Conservation (phyloP, 2,113 vertebrate species). For the Leucopsar rothschildi region DNA sequence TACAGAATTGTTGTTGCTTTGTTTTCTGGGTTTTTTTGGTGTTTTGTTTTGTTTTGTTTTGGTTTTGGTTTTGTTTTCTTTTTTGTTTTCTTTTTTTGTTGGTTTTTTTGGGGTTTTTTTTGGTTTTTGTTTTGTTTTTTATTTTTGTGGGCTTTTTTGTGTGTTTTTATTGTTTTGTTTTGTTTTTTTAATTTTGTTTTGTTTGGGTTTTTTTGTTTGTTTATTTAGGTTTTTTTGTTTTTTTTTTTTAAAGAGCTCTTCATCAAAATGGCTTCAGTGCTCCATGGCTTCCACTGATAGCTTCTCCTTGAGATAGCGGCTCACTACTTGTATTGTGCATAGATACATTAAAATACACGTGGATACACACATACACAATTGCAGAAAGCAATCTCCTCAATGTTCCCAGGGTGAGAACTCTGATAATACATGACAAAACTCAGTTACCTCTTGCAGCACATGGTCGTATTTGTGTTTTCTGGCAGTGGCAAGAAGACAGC, state of each 20-base stretch:
- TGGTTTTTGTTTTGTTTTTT: too few relatives aligned
- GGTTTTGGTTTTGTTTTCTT: too few relatives aligned
- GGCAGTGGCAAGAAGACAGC: accelerated
- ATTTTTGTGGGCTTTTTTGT: too few relatives aligned
- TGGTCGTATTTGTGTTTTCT: not conserved
- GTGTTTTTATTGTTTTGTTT: too few relatives aligned
- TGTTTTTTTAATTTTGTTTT: not conserved
- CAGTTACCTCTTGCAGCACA: not conserved
- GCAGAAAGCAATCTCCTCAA: not conserved
- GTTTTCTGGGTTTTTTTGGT: not conserved
- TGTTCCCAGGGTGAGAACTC: not conserved
- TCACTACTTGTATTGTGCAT: not conserved
- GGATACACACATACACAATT: not conserved
- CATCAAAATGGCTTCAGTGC: not conserved
- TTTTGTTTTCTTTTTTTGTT: too few relatives aligned
- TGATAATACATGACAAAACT: not conserved
- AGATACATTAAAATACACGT: not conserved
- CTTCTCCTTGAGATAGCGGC: not conserved
- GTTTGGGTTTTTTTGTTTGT: not conserved
- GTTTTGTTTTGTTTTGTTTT: too few relatives aligned
- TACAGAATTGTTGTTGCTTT: not conserved
- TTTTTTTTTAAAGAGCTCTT: not conserved
- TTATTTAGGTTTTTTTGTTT: not conserved
- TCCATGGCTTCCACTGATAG: not conserved
- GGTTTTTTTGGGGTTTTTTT: too few relatives aligned